Evolutionary conservation across 2,113 vertebrate genomes (phyloP), one percentile per base, ranked within the genome.

Genomic region (Megaceryle torquata): DNA sequence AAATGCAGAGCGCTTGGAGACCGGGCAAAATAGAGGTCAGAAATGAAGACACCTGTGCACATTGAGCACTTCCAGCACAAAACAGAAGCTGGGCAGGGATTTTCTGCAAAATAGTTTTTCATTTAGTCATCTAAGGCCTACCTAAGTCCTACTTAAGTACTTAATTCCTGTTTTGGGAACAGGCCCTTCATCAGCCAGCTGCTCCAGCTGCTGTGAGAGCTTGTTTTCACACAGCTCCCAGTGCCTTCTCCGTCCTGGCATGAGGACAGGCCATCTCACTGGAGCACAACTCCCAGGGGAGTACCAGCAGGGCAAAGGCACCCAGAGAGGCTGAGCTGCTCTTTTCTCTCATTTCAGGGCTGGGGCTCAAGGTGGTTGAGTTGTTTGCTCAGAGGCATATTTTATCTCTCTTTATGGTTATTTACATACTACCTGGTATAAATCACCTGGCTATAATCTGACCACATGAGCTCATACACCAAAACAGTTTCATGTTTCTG

Each of bases 61-160:
- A 5, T 65, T 0, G 5, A 91, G 29, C 25, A 43, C 37, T 71
- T 87, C 61, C 81, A 82, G 78, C 48, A 9, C 31, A 3, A 10
- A 84, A 56, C 54, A 93, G 67, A 46, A 94, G 75, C 89, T 54
- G 67, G 67, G 87, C 89, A 77, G 75, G 82, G 82, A 94, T 94
- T 77, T 88, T 82, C 89, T 74, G 78, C 54, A 63, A 44, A 82
- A 96, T 88, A 80, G 15, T 35, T 96, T 60, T 85, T 31, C 78
- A 65, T 29, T 96, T 91, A 88, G 75, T 95, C 96, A 91, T 50
- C 78, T 82, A 81, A 85, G 59, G 75, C 70, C 78, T 92, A 92
- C 70, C 67, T 88, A 92, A 94, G 94, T 87, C 93, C 85, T 93
- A 59, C 54, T 88, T 92, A 94, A 95, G 84, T 65, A 72, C 63